Evolutionary conservation across 2,888 invertebrate species (phyloP).

Genomic region (Lasioglossum marginatum): DNA sequence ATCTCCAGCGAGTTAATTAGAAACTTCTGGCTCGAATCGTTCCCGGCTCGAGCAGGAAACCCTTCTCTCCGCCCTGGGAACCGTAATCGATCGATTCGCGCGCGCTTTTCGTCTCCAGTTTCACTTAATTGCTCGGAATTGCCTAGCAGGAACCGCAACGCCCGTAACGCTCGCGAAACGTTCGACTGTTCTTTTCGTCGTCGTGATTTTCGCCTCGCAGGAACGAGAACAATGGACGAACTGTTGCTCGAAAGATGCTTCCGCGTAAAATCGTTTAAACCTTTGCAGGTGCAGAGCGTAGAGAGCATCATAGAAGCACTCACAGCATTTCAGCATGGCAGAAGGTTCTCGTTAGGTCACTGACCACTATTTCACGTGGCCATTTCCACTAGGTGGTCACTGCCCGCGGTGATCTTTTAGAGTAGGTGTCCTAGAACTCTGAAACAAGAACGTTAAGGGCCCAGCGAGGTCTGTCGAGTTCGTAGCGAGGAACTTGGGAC

Average conservation of each 20-base stretch:
- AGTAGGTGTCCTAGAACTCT: no score
- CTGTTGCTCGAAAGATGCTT: background rate
- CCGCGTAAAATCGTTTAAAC: background rate
- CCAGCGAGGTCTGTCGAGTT: no score
- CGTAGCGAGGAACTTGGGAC: background rate
- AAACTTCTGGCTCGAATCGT: slow-evolving; percentile 45
- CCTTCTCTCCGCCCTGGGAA: background rate
- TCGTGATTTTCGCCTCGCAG: background rate
- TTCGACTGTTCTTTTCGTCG: background rate
- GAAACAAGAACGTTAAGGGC: no score
- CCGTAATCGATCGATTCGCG: slow-evolving; percentile 10
- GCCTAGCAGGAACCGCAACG: background rate
- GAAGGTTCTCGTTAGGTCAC: background rate
- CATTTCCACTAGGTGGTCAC: no score
- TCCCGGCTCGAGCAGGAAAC: background rate
- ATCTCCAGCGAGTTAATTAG: slow-evolving; percentile 70
- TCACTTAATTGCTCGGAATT: slow-evolving; percentile 28
- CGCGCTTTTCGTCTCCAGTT: slow-evolving; percentile 23
- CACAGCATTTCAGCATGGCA: no score
- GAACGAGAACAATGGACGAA: background rate
- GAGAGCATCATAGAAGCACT: no score
- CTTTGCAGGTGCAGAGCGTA: background rate
- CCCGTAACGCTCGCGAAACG: background rate
- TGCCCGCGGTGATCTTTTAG: no score
- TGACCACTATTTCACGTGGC: no score